Percentiles rank a stretch among this genome's conserved stretches.
phyloP scores from a whole-genome alignment of 92 coral and sea anemone species.

The Desmophyllum pertusum region DNA sequence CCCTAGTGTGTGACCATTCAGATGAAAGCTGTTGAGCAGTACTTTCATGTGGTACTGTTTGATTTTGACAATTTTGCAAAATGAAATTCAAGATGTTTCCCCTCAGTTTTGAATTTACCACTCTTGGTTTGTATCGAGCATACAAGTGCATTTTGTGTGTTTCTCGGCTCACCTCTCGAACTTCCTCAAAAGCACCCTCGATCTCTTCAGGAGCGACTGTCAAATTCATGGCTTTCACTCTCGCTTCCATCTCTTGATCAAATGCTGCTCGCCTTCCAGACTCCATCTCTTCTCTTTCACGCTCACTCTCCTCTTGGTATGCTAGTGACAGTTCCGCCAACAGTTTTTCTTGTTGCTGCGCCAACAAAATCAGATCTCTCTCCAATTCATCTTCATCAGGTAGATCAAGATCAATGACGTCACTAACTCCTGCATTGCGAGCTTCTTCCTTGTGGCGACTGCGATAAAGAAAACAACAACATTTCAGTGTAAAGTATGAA shows the following conservation, averaged over 20 bases:
- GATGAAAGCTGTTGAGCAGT: too few species aligned
- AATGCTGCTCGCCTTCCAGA: constrained; percentile 86
- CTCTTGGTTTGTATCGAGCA: too few species aligned
- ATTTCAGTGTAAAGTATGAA: neutral
- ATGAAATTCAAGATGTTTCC: too few species aligned
- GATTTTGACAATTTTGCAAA: too few species aligned
- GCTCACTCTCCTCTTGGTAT: constrained; percentile 88
- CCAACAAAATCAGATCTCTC: constrained; percentile 84
- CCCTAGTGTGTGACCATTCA: too few species aligned
- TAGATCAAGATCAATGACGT: constrained; percentile 94
- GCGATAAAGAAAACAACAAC: constrained; percentile 8
- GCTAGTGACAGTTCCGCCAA: constrained; percentile 91
- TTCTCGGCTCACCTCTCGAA: constrained; percentile 76
- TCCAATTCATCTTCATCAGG: constrained; percentile 93
- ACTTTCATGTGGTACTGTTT: too few species aligned
- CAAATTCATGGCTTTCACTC: constrained; percentile 86
- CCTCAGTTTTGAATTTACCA: too few species aligned
- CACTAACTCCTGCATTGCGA: constrained; percentile 92
- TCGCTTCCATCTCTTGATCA: constrained; percentile 95
- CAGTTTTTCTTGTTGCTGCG: constrained; percentile 90
- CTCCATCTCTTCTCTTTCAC: constrained; percentile 81
- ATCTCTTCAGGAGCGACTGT: constrained; percentile 83
- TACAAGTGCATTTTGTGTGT: neutral
- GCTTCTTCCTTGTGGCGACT: constrained; percentile 98
- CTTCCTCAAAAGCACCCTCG: constrained; percentile 86